Evolutionary conservation across 2,797 vertebrate genomes (phyloP), one percentile per base, ranked within the genome.

Genomic region (Poecilia wingei): DNA sequence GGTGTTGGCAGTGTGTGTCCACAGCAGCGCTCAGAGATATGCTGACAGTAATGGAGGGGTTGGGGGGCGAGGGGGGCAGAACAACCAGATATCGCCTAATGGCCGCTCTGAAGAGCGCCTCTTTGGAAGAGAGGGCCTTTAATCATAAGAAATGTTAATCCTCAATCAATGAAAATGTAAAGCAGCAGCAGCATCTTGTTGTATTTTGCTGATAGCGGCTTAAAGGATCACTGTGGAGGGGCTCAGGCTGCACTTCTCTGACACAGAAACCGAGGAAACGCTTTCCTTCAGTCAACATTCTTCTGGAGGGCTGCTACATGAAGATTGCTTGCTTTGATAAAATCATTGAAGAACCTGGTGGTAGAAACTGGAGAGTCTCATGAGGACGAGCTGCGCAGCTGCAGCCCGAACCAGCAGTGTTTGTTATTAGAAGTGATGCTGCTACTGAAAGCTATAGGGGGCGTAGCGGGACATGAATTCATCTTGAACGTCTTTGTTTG

Each of bases 111-210:
- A 87, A 76, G 20, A 76, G 72, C 79, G 7, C 47, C 46, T 82
- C 84, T 86, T 84, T 83, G 53, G 78, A 90, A 76, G 25, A 77
- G n/a, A 77, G n/a, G 66, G 12, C 68, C 82, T 84, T 86, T 89
- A 88, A 92, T 89, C 86, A 91, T 76, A 86, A 90, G 83, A 89
- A 90, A 85, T 87, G 79, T 87, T 94, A 85, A 89, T 90, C 90
- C 92, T 84, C 85, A 92, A 93, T 95, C 90, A 91, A 92, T 93
- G 85, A 88, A 92, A 93, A 94, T 93, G 86, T 91, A 94, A 93
- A 94, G 86, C 79, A 75, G 86, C 79, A 75, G 84, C 16, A 46
- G 72, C 84, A 86, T 89, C 84, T 74, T 76, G 77, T 88, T 90
- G 78, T 82, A 80, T 93, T 92, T 90, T 92, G 94, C 94, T 94